Evolutionary conservation across 2,888 invertebrate species (phyloP).

Genomic region (Pasiphila rectangulata): DNA sequence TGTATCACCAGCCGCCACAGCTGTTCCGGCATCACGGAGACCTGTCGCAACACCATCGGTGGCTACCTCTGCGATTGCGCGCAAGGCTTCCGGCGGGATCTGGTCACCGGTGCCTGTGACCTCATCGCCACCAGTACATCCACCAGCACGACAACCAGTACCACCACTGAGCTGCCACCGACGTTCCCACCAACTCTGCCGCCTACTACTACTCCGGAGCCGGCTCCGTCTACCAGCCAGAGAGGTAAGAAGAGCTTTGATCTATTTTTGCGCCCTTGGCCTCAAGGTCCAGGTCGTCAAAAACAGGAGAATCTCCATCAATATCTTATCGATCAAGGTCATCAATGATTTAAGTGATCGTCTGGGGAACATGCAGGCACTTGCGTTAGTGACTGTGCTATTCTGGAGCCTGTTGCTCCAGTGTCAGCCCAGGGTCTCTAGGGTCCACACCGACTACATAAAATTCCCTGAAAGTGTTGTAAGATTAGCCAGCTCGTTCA

Average conservation of each 20-base stretch:
- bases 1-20: constrained; percentile 82
- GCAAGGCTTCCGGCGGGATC: constrained; percentile 86
- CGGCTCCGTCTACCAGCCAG: constrained; percentile 15
- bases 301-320: too few species aligned
- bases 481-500: too few species aligned
- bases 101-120: constrained; percentile 56
- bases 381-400: not conserved
- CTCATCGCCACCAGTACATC: constrained; percentile 42
- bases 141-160: constrained; percentile 34
- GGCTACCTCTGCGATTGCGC: constrained; percentile 92
- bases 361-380: too few species aligned
- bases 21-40: constrained; percentile 79
- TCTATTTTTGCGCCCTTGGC: too few species aligned
- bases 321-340: too few species aligned
- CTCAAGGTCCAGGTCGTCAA: too few species aligned
- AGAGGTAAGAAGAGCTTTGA: too few species aligned
- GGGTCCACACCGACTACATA: too few species aligned
- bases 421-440: too few species aligned
- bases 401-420: too few species aligned
- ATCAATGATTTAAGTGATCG: too few species aligned
- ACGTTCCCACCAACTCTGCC: constrained; percentile 23
- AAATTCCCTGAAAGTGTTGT: too few species aligned
- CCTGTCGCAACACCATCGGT: constrained; percentile 92
- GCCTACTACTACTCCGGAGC: constrained; percentile 40
- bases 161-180: constrained; percentile 37